Percentiles rank a stretch among this genome's conserved stretches.
These are phyloP conservation scores for Babyrousa celebensis DNA, from an alignment of 2,797 vertebrate genomes.

Conservation along the genomic window DNA sequence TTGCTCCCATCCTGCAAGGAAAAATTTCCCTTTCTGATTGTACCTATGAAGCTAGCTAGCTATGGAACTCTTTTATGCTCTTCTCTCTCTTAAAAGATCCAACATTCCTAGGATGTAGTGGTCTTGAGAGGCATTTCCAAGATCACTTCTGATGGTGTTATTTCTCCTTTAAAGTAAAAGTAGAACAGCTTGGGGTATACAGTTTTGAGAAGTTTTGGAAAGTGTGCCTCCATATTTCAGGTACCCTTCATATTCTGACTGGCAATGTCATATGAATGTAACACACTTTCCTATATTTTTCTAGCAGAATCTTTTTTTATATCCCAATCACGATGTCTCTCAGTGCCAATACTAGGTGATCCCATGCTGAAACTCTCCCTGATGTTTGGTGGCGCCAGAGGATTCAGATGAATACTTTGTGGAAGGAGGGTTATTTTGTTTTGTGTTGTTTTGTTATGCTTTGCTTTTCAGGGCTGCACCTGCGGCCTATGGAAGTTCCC, in stretches of 20 bases:
- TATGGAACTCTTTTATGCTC: not conserved
- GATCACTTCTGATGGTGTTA: not conserved
- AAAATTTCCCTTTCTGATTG: constrained; percentile 64
- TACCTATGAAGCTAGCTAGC: not conserved
- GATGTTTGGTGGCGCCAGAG: not conserved
- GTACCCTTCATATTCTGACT: not conserved
- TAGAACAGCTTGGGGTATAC: not conserved
- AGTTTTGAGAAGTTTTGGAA: not conserved
- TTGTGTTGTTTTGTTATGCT: too few species aligned
- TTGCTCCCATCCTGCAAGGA: not conserved
- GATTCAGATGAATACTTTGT: not conserved
- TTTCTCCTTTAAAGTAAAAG: not conserved
- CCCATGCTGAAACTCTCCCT: not conserved
- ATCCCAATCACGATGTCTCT: not conserved
- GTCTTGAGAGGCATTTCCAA: constrained; percentile 1
- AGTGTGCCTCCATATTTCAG: not conserved
- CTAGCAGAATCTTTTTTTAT: not conserved
- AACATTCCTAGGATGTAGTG: not conserved
- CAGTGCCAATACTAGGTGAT: not conserved
- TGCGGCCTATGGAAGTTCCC: too few species aligned
- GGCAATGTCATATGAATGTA: not conserved
- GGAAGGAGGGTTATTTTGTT: not conserved
- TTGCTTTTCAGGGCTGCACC: too few species aligned
- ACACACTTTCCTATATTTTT: not conserved
- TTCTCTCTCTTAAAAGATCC: not conserved